phyloP scores from a whole-genome alignment of 2,797 vertebrate genomes.

The Macrochelys suwanniensis region DNA sequence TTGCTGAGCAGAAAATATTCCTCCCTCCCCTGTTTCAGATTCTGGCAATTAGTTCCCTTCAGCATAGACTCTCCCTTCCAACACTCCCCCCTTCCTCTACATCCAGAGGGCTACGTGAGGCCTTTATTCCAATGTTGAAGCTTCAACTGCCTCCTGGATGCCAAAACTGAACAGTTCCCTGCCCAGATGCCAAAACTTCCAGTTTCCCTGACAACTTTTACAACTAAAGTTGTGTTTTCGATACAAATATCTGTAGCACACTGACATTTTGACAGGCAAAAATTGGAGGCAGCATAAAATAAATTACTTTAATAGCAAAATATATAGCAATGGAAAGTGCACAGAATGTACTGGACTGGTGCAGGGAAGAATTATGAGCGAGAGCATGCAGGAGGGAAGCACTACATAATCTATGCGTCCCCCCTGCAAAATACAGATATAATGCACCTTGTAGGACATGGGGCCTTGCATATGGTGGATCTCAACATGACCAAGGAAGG shows the following conservation, averaged over 20 bases:
- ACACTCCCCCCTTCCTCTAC: neutral
- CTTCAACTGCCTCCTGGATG: neutral
- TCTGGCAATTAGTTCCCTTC: neutral
- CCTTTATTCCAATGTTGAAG: neutral
- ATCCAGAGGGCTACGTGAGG: slow-evolving; percentile 14
- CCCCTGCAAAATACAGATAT: too few species aligned
- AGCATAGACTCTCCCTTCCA: neutral
- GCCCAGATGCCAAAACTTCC: neutral
- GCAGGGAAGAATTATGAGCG: neutral
- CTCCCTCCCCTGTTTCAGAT: too few species aligned
- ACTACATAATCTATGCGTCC: too few species aligned
- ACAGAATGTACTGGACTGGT: neutral
- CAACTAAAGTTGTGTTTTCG: neutral
- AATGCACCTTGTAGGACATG: too few species aligned
- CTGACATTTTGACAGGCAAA: neutral
- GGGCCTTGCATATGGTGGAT: neutral
- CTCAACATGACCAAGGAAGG: neutral
- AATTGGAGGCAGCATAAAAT: neutral
- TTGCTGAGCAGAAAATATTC: neutral
- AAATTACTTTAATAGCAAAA: slow-evolving; percentile 10
- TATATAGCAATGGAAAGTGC: neutral
- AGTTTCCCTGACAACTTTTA: neutral
- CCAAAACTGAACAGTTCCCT: neutral
- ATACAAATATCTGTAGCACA: neutral
- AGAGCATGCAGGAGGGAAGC: too few species aligned